These are phyloP conservation scores for Pristionchus entomophagus DNA, from an alignment of 2,888 invertebrate species.

Conservation along the genomic window DNA sequence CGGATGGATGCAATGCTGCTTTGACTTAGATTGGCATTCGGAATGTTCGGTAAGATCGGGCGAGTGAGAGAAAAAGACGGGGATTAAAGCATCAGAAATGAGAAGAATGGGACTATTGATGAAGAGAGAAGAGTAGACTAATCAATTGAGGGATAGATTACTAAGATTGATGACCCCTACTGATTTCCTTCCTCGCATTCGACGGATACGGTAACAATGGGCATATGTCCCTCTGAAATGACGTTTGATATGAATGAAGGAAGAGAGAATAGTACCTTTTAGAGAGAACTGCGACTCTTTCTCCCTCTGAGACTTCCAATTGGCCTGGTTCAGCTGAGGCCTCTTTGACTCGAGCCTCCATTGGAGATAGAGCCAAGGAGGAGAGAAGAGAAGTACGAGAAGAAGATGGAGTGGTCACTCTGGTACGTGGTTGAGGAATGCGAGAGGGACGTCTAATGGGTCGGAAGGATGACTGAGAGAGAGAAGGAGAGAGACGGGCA, in stretches of 20 bases:
- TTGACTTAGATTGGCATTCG: slow-evolving; percentile 43
- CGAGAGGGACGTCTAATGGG: slow-evolving; percentile 49
- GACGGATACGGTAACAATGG: slow-evolving; percentile 42
- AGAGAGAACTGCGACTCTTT: slow-evolving; percentile 13
- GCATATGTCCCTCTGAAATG: slow-evolving; percentile 32
- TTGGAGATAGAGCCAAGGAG: slow-evolving; percentile 18
- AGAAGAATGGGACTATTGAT: too few species aligned
- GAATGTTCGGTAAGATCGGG: slow-evolving; percentile 27
- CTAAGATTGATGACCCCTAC: slow-evolving; percentile 56
- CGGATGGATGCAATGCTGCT: slow-evolving; percentile 8
- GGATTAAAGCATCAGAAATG: slow-evolving; percentile 36
- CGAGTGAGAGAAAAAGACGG: not conserved
- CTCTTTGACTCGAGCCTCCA: slow-evolving; percentile 45
- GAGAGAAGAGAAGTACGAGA: slow-evolving; percentile 37
- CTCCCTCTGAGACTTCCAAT: slow-evolving; percentile 36
- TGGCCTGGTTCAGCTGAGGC: slow-evolving; percentile 41
- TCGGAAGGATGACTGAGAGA: slow-evolving; percentile 9
- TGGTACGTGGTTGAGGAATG: slow-evolving; percentile 56
- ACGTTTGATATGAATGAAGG: not conserved
- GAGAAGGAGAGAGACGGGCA: slow-evolving; percentile 59
- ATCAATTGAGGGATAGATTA: slow-evolving; percentile 76
- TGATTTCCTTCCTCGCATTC: slow-evolving; percentile 33
- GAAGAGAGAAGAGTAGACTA: not conserved
- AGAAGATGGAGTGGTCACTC: slow-evolving; percentile 17
- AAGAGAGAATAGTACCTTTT: slow-evolving; percentile 6